Evolutionary conservation across 64 coral and sea anemone species (phyloP), one percentile per base, ranked within the genome.

Genomic region (Acropora yongei): DNA sequence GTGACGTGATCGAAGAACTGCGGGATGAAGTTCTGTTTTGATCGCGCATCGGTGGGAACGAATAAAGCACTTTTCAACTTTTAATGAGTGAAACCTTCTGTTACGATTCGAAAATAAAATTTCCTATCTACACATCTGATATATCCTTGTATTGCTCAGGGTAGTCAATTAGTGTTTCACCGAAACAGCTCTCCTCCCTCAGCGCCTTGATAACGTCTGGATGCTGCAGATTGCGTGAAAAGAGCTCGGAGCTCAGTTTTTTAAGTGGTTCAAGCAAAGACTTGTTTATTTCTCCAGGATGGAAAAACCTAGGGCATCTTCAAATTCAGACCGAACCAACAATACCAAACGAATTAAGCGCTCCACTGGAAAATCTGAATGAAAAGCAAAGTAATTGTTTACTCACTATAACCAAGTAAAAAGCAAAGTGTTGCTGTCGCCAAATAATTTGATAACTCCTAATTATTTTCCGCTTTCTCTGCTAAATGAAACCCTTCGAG

Each of bases 1-100:
- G 50, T 44, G 47, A 53, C 45, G 89, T 41, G 41, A 78, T 4
- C 42, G 82, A 85, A n/a, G 65, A 71, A 49, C 43, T 85, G 1
- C 82, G 61, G 8, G 82, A 85, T 30, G 49, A 85, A 17, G 18
- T 30, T 44, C 53, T 61, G 12, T 82, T 82, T 69, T 85, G 82
- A 72, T 85, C 82, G 4, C 82, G 61, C 82, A 85, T 85, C 30
- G 49, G 41, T 18, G n/a, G 5, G 8, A 47, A 13, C 11, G 3
- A 48, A 63, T 63, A 63, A 9, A 55, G 10, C 30, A 30, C 30
- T 55, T 55, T 44, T 45, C 42, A 76, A 42, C 42, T 44, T 6
- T 63, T 13, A 63, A 63, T 63, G 2, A 63, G 0, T 63, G 11
- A 12, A 63, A 9, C 11, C 60, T 63, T 55, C 16, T 0, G 60